phyloP scores from a whole-genome alignment of 2,113 vertebrate genomes.

The Nettapus auritus region DNA sequence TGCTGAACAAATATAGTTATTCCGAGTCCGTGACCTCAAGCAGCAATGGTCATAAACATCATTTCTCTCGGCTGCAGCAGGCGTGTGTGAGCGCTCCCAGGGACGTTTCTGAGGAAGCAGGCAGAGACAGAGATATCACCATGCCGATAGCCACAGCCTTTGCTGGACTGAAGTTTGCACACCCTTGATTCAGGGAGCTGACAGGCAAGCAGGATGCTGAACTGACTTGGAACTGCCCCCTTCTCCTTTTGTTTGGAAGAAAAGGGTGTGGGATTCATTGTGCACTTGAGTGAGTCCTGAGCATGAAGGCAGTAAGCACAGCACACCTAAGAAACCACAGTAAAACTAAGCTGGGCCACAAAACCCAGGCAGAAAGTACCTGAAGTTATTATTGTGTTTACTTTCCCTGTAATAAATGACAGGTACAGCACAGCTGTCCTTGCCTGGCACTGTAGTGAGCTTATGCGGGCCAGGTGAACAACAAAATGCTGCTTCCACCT shows the following conservation, averaged over 20 bases:
- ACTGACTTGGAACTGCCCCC: neutral
- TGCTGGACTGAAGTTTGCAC: neutral
- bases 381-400: neutral
- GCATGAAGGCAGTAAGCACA: neutral
- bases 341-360: neutral
- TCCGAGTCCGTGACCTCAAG: neutral
- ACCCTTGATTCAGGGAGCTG: neutral
- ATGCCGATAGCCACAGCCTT: neutral
- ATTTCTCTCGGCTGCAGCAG: neutral
- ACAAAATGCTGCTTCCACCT: neutral
- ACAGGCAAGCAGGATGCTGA: neutral
- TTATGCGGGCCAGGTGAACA: neutral
- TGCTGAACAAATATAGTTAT: neutral
- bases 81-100: neutral
- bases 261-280: neutral
- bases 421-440: neutral
- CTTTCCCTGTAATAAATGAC: neutral
- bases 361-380: neutral
- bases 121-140: neutral
- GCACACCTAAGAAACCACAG: neutral
- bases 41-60: neutral
- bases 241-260: constrained; percentile 6
- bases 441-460: too few species aligned
- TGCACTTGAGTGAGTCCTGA: neutral
- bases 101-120: neutral